phyloP scores from a whole-genome alignment of 2,113 vertebrate species.

The Pungitius pungitius region DNA sequence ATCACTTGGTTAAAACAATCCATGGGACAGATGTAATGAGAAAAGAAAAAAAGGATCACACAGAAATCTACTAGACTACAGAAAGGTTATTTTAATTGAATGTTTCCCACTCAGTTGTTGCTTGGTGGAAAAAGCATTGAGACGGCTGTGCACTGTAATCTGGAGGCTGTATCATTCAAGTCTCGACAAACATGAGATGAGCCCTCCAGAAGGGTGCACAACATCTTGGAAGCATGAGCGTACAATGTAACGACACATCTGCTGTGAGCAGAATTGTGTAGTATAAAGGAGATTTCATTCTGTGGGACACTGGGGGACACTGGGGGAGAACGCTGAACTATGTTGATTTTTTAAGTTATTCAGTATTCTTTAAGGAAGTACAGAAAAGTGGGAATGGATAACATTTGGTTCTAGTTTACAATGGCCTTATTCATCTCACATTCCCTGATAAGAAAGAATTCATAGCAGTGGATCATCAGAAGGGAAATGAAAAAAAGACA shows the following conservation, averaged over 20 bases:
- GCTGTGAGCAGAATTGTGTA: constrained; percentile 39
- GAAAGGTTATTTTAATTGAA: constrained; percentile 73
- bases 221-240: constrained; percentile 62
- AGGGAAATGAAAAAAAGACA: constrained; percentile 49
- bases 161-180: constrained; percentile 43
- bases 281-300: constrained; percentile 42
- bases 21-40: constrained; percentile 59
- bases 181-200: constrained; percentile 37
- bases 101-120: constrained; percentile 56
- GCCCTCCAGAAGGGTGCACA: constrained; percentile 41
- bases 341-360: constrained; percentile 35
- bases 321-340: constrained; percentile 11
- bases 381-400: constrained; percentile 23
- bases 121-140: constrained; percentile 39
- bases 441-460: constrained; percentile 57
- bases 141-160: constrained; percentile 20
- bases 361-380: constrained; percentile 34
- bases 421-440: constrained; percentile 36
- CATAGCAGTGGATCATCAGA: constrained; percentile 57
- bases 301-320: not conserved
- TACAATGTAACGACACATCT: constrained; percentile 63
- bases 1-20: constrained; percentile 66
- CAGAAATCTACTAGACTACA: constrained; percentile 61
- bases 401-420: constrained; percentile 42
- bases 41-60: constrained; percentile 59